phyloP scores from a whole-genome alignment of 1,140 invertebrate genomes.

The Penaeus chinensis region DNA sequence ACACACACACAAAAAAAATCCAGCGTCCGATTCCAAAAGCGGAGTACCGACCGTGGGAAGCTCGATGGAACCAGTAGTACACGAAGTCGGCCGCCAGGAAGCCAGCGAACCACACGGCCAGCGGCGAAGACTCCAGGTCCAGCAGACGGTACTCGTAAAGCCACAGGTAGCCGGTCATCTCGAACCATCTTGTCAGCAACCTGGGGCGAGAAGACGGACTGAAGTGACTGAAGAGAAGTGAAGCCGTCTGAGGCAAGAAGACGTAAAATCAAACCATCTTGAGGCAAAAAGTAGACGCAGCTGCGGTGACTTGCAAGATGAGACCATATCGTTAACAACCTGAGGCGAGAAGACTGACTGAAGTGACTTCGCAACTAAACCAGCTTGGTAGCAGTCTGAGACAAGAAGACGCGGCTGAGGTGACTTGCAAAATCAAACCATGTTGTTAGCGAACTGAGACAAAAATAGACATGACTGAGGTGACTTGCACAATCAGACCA shows the following conservation, averaged over 20 bases:
- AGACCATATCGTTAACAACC: constrained; percentile 59
- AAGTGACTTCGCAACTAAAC: neutral
- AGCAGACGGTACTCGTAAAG: constrained; percentile 74
- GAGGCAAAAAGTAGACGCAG: too few species aligned
- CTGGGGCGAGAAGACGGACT: constrained; percentile 18
- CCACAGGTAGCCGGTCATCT: constrained; percentile 61
- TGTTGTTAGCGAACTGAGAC: constrained; percentile 55
- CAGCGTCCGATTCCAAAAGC: too few species aligned
- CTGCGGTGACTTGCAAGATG: too few species aligned
- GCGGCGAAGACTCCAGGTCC: constrained; percentile 80
- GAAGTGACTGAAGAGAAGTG: too few species aligned
- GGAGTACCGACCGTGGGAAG: constrained; percentile 70
- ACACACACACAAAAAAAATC: too few species aligned
- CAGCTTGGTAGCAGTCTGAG: constrained; percentile 58
- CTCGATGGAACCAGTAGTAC: constrained; percentile 93
- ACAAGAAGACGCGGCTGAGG: neutral
- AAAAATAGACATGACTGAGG: neutral
- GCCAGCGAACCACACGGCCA: constrained; percentile 81
- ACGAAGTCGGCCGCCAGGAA: constrained; percentile 85
- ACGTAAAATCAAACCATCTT: too few species aligned
- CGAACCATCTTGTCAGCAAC: constrained; percentile 57
- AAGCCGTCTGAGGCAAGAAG: too few species aligned
- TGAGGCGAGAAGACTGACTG: constrained; percentile 18
- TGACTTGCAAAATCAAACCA: constrained; percentile 16
- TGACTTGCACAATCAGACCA: too few species aligned